phyloP scores from a whole-genome alignment of 2,113 vertebrate species.

The Clupea harengus region DNA sequence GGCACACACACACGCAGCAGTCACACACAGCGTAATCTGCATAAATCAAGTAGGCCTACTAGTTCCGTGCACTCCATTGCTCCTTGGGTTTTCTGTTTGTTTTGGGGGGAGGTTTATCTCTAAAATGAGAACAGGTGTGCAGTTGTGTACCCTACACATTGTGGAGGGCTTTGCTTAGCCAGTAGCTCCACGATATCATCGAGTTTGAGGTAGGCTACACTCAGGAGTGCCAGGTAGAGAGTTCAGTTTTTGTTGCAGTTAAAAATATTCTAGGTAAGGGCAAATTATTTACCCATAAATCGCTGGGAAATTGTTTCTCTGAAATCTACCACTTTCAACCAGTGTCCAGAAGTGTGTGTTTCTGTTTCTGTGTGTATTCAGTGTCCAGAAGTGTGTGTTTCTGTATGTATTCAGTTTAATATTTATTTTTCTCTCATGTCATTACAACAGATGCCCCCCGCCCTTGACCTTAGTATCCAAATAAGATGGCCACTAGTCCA shows the following conservation, averaged over 20 bases:
- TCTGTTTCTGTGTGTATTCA: too few species aligned
- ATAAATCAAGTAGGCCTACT: background rate
- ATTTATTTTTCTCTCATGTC: too few species aligned
- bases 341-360: too few species aligned
- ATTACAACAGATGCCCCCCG: background rate
- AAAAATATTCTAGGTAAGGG: too few species aligned
- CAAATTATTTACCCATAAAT: too few species aligned
- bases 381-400: too few species aligned
- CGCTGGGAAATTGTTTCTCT: background rate
- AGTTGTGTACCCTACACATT: background rate
- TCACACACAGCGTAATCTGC: background rate
- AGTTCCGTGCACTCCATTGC: background rate
- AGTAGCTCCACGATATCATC: background rate
- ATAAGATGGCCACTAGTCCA: too few species aligned
- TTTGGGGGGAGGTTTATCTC: too few species aligned
- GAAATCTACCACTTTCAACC: too few species aligned
- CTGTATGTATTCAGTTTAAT: too few species aligned
- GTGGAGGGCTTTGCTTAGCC: background rate
- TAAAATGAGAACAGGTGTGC: background rate
- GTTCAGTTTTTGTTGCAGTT: background rate
- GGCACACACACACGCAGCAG: too few species aligned
- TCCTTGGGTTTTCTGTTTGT: background rate
- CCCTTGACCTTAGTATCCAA: background rate
- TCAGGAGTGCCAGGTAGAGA: background rate
- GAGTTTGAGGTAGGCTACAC: too few species aligned